Percentiles rank a stretch among this genome's conserved stretches.
Evolutionary conservation across 2,113 vertebrate genomes (phyloP).

Genomic region (Galemys pyrenaicus): DNA sequence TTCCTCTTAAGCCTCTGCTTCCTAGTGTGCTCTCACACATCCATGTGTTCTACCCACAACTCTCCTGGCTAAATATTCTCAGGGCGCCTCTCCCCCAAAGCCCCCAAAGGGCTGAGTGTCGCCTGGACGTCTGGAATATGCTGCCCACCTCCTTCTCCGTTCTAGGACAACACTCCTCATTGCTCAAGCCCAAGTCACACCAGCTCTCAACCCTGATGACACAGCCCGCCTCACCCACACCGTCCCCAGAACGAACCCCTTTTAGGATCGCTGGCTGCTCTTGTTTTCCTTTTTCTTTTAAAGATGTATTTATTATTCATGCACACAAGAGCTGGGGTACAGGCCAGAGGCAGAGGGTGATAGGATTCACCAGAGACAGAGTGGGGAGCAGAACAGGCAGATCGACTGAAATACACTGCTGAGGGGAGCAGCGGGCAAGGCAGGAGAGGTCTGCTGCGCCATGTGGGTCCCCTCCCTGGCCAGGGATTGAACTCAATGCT

Average conservation of each 20-base stretch:
- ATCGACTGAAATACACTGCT: too few relatives aligned
- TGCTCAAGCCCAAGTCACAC: not conserved
- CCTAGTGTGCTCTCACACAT: not conserved
- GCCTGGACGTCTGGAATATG: not conserved
- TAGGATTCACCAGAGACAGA: too few relatives aligned
- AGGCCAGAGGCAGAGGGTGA: too few relatives aligned
- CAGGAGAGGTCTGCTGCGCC: too few relatives aligned
- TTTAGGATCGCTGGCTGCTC: not conserved
- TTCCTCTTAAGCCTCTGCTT: not conserved
- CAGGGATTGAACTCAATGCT: too few relatives aligned
- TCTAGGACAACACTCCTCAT: not conserved
- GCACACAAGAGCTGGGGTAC: too few relatives aligned
- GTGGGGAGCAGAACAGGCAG: too few relatives aligned
- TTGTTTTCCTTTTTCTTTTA: too few relatives aligned
- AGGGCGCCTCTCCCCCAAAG: not conserved
- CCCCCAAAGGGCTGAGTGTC: not conserved
- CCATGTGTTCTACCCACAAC: accelerated
- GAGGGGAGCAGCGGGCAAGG: too few relatives aligned
- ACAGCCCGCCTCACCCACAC: not conserved
- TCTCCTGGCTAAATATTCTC: not conserved
- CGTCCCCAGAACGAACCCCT: not conserved
- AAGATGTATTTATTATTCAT: too few relatives aligned
- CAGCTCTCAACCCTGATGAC: not conserved
- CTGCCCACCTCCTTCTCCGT: not conserved
- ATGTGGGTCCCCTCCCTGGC: too few relatives aligned